These are phyloP conservation scores for Neotragus pygmaeus DNA, from an alignment of 2,113 vertebrate species.

Conservation along the genomic window DNA sequence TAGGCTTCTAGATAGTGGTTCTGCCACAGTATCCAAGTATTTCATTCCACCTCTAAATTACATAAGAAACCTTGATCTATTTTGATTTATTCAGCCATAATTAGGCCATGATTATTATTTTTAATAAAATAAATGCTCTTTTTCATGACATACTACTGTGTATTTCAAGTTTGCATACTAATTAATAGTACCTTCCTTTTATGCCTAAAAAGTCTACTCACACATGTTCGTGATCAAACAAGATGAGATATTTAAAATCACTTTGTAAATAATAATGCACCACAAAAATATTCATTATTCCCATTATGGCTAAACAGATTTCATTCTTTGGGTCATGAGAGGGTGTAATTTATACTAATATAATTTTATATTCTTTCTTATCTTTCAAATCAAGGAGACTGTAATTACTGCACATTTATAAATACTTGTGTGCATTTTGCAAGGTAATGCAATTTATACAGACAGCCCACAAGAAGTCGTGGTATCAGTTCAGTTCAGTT, in stretches of 20 bases:
- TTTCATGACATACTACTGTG: background rate
- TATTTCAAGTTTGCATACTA: conserved; percentile 33
- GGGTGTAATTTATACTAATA: conserved; percentile 12
- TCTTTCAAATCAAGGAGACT: conserved; percentile 23
- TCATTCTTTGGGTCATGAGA: background rate
- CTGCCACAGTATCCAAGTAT: background rate
- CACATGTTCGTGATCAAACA: conserved; percentile 18
- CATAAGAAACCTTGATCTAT: background rate
- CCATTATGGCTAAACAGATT: background rate
- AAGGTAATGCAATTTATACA: background rate
- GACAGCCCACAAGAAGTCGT: background rate
- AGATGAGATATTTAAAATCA: conserved; percentile 32
- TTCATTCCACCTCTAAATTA: conserved; percentile 30
- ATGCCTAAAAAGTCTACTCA: background rate
- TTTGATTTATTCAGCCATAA: conserved; percentile 16
- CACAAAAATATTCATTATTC: background rate
- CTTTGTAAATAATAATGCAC: conserved; percentile 14
- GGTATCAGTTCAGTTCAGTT: no score
- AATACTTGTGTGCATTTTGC: background rate
- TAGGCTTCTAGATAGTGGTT: background rate
- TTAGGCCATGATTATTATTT: conserved; percentile 37
- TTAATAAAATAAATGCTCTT: conserved; percentile 1
- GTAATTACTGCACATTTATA: conserved; percentile 1
- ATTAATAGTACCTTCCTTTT: conserved; percentile 43
- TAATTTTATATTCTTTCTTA: conserved; percentile 7